Base-by-base conservation (phyloP, 2,888 invertebrate genomes). In the Hyles lineata region DNA sequence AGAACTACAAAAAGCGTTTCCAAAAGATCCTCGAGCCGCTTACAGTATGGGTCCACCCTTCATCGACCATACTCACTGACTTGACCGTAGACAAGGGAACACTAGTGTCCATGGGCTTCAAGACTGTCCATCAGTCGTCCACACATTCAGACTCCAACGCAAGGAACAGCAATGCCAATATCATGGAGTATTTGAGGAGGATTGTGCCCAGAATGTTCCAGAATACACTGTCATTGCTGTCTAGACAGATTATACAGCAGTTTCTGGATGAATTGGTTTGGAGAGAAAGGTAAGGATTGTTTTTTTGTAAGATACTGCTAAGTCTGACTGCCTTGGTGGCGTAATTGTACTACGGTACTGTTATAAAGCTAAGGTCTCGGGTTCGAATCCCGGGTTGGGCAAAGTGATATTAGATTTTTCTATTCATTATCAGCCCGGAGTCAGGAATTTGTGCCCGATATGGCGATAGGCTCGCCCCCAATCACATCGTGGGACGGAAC, bases 141-240 rank as follows among this genome's bases (percentile, higher is more conserved):
- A 89, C 94, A 0, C 94, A 94, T 73, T 83, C 88, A 0, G 94
- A 93, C 15, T 92, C 93, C 72, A 87, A 95, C 0, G 85, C 93
- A 0, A 94, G 95, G 78, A 95, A 96, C 77, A 96, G 96, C 71
- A 97, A 97, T 82, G 95, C 96, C 0, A 96, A 96, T 72, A 97
- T 98, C 9, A 98, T 98, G 98, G 98, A 98, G 83, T 98, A 98
- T 85, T 90, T 98, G 77, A 94, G 98, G 50, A 95, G 97, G 76
- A 97, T 98, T 72, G 98, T 98, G 3, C 98, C 98, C 0, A 95
- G 98, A 82, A 98, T 98, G 98, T 98, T 98, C 92, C 97, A 98
- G 93, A 98, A 98, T 80, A 98, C 98, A 0, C 89, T 98, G 9
- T 97, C 98, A 15, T 87, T 98, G 77, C 91, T 98, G 0, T 98